phyloP scores from a whole-genome alignment of 2,113 vertebrate species.

The Trogon melanurus region DNA sequence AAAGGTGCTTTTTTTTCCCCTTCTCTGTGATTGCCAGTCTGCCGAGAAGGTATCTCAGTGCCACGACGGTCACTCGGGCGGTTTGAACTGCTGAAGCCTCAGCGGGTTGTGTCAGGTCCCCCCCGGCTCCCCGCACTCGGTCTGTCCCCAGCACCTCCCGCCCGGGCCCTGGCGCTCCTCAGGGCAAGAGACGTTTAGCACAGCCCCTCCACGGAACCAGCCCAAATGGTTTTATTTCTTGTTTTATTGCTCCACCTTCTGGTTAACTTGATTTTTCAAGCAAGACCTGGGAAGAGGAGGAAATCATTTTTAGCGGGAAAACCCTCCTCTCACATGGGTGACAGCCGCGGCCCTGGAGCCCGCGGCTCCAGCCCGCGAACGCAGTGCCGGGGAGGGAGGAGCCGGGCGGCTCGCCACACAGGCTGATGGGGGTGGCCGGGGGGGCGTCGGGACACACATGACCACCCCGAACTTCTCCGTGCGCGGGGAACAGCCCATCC shows the following conservation, averaged over 20 bases:
- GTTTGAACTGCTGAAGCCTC: fast-evolving
- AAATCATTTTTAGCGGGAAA: not conserved
- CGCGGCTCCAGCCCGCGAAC: no score
- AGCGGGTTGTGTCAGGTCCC: fast-evolving
- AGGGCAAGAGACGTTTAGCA: fast-evolving
- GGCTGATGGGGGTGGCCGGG: no score
- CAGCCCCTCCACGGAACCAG: fast-evolving
- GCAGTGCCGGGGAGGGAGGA: no score
- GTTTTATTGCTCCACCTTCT: constrained; percentile 59
- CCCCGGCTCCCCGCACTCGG: fast-evolving
- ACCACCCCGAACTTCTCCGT: no score
- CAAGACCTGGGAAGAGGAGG: fast-evolving
- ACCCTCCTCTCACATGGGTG: fast-evolving
- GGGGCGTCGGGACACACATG: no score
- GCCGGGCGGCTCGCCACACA: no score
- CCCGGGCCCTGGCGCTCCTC: fast-evolving
- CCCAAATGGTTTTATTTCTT: not conserved
- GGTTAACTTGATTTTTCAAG: not conserved
- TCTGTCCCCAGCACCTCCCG: fast-evolving
- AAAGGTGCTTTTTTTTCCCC: not conserved
- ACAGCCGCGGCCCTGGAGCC: no score
- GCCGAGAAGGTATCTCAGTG: fast-evolving
- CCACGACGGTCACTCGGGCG: fast-evolving
- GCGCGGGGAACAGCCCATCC: no score
- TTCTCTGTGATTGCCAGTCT: fast-evolving